These are phyloP conservation scores for Thunnus maccoyii DNA, from an alignment of 2,113 vertebrate species.

Conservation along the genomic window DNA sequence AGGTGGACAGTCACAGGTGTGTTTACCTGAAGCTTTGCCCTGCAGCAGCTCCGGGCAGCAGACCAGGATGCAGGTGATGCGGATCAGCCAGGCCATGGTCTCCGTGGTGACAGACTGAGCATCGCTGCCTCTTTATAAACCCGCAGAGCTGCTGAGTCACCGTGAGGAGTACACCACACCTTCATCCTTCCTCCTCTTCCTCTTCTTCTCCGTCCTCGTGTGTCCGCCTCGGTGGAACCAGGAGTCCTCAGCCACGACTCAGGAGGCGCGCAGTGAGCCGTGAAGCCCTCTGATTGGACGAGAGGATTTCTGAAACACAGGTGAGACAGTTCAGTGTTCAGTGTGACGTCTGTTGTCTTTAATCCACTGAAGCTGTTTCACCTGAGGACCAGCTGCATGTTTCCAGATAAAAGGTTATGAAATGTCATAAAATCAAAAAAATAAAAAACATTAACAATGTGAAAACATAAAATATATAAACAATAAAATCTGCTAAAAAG, in stretches of 20 bases:
- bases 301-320: conserved; percentile 12
- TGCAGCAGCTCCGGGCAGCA: conserved; percentile 48
- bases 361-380: not conserved
- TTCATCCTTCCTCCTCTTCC: conserved; percentile 11
- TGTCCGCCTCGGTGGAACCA: conserved; percentile 14
- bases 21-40: conserved; percentile 67
- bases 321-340: not conserved
- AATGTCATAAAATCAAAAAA: too few relatives aligned
- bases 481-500: too few relatives aligned
- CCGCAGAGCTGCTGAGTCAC: conserved; percentile 70
- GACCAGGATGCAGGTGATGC: conserved; percentile 47
- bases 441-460: too few relatives aligned
- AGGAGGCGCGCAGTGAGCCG: not conserved
- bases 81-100: conserved; percentile 63
- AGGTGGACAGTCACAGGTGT: not conserved
- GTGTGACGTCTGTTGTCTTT: conserved; percentile 8
- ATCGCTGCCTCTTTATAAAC: conserved; percentile 48
- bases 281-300: conserved; percentile 49
- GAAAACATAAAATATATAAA: too few relatives aligned
- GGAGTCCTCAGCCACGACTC: conserved; percentile 29
- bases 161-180: conserved; percentile 23
- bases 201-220: conserved; percentile 13
- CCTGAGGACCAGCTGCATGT: not conserved
- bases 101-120: conserved; percentile 21
- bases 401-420: too few relatives aligned